Conservation (phyloP, 2,797 vertebrate genomes). For the Geotrypetes seraphini region DNA sequence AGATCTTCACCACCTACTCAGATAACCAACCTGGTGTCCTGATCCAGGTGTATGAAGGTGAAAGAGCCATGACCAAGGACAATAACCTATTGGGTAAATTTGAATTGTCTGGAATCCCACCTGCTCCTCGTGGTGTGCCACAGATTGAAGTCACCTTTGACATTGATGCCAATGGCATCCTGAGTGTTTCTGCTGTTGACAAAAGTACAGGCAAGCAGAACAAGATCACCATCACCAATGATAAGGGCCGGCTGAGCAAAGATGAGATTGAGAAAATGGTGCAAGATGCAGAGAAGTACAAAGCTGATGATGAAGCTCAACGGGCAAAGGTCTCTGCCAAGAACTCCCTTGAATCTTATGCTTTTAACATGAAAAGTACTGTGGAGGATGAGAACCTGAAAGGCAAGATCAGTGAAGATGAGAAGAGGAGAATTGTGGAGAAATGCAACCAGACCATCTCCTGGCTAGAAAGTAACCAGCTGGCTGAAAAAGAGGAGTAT, state of each 20-base stretch:
- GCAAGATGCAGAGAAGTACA: conserved; percentile 28
- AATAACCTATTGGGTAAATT: conserved; percentile 60
- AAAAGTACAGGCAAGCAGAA: conserved; percentile 35
- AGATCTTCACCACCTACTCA: conserved; percentile 59
- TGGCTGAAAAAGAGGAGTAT: conserved; percentile 24
- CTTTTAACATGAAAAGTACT: conserved; percentile 26
- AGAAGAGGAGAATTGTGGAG: conserved; percentile 19
- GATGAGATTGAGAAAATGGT: conserved; percentile 44
- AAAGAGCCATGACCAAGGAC: conserved; percentile 62
- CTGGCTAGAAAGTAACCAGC: conserved; percentile 32
- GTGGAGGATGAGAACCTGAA: conserved; percentile 19
- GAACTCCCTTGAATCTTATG: conserved; percentile 38
- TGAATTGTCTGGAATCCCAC: conserved; percentile 52
- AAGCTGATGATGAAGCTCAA: conserved; percentile 32
- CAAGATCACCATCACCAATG: conserved; percentile 39
- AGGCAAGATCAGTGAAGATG: conserved; percentile 21
- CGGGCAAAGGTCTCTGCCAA: conserved; percentile 33
- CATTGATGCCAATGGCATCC: conserved; percentile 55
- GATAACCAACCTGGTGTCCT: conserved; percentile 60
- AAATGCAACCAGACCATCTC: conserved; percentile 27
- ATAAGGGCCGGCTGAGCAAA: conserved; percentile 40
- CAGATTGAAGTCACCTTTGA: conserved; percentile 60
- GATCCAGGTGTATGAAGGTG: conserved; percentile 59
- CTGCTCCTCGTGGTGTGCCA: conserved; percentile 51
- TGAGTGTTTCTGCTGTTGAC: conserved; percentile 34